These are phyloP conservation scores for Amiota communis DNA, from an alignment of 2,888 invertebrate species.

Conservation along the genomic window DNA sequence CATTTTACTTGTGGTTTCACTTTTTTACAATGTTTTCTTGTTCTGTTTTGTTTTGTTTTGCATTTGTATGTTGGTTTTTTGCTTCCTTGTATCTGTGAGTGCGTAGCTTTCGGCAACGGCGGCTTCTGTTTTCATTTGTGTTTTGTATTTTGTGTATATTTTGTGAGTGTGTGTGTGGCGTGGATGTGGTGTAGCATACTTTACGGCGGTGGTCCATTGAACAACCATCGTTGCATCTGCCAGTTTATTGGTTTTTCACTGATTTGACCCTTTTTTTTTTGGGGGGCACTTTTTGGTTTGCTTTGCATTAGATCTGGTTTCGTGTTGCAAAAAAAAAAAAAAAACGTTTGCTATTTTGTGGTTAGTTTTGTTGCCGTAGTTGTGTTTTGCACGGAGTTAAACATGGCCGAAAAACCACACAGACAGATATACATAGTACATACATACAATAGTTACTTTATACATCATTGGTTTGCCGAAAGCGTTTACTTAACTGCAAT, in stretches of 20 bases:
- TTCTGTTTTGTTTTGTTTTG: conserved; percentile 4
- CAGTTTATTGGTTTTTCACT: conserved; percentile 56
- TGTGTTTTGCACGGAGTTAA: conserved; percentile 39
- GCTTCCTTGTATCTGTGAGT: background rate
- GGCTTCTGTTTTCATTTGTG: conserved; percentile 50
- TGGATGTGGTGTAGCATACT: conserved; percentile 34
- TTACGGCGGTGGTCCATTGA: conserved; percentile 31
- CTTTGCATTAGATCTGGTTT: conserved; percentile 27
- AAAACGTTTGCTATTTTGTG: conserved; percentile 52
- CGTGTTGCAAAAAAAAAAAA: conserved; percentile 38
- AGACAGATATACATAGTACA: too few species aligned
- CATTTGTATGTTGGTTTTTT: background rate
- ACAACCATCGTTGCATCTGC: conserved; percentile 45
- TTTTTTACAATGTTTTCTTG: background rate
- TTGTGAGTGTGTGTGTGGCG: too few species aligned
- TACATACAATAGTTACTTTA: too few species aligned
- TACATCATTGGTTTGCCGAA: conserved; percentile 22
- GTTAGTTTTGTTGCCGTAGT: conserved; percentile 22
- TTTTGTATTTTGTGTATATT: conserved; percentile 35
- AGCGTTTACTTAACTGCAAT: conserved; percentile 40
- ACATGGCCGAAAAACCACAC: conserved; percentile 51
- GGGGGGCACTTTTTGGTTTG: conserved; percentile 11
- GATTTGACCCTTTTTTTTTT: conserved; percentile 47
- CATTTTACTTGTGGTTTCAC: background rate
- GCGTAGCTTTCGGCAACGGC: background rate